phyloP scores from a whole-genome alignment of 1,140 invertebrate species.

The Subanguina moxae region DNA sequence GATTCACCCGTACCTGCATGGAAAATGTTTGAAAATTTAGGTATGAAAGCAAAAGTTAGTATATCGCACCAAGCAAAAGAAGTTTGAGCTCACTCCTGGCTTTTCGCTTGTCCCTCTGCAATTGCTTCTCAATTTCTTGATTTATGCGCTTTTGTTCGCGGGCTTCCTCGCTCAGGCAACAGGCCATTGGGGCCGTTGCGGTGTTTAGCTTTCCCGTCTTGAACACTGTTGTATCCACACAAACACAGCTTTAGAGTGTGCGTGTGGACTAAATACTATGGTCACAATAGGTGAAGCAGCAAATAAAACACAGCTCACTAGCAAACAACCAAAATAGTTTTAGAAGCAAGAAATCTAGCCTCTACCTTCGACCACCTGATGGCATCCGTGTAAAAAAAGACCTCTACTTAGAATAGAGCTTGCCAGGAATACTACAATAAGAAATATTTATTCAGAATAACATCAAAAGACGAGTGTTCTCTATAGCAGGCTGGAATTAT shows the following conservation, averaged over 20 bases:
- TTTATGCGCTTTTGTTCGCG: conserved; percentile 99
- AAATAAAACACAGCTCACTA: too few species aligned
- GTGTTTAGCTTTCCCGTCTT: neutral
- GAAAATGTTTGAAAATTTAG: neutral
- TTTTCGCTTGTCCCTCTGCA: conserved; percentile 96
- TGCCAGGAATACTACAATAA: too few species aligned
- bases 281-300: neutral
- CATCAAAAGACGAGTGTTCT: too few species aligned
- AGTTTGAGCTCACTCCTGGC: conserved; percentile 96
- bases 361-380: too few species aligned
- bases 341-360: too few species aligned
- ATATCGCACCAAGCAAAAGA: conserved; percentile 77
- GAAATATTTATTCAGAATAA: too few species aligned
- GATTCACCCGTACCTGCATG: conserved; percentile 90
- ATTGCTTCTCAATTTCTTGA: conserved; percentile 98
- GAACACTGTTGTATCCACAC: neutral
- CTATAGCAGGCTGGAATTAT: too few species aligned
- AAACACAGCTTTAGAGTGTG: neutral
- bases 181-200: conserved; percentile 75
- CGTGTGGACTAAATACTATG: conserved; percentile 4
- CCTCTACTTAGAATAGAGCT: too few species aligned
- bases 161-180: conserved; percentile 98
- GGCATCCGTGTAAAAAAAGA: too few species aligned
- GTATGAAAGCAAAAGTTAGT: neutral
- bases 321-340: too few species aligned